Percentiles rank a stretch among this genome's conserved stretches.
These are phyloP conservation scores for Cynopterus brachyotis DNA, from an alignment of 2,113 vertebrate species.

Conservation along the genomic window DNA sequence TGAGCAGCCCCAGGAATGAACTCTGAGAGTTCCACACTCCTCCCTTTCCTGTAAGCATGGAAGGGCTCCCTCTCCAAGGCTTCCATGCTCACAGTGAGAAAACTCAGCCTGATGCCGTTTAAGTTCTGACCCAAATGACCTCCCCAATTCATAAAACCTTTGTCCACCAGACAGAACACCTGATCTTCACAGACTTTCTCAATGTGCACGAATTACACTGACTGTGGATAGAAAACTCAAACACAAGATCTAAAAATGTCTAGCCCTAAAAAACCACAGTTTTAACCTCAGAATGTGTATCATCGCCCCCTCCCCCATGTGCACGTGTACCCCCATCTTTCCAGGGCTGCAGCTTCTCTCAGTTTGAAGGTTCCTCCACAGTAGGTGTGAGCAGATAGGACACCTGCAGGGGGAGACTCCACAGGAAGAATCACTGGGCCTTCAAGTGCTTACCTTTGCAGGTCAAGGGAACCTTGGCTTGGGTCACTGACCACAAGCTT, in stretches of 20 bases:
- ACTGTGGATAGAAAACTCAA: background rate
- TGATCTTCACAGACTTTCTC: background rate
- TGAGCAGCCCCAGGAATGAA: background rate
- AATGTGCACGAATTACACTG: background rate
- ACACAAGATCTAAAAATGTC: background rate
- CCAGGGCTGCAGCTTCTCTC: background rate
- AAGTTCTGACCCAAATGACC: background rate
- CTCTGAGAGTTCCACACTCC: background rate
- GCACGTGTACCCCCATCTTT: too few relatives aligned
- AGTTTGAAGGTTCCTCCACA: background rate
- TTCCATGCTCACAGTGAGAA: background rate
- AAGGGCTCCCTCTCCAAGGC: background rate
- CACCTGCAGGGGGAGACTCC: background rate
- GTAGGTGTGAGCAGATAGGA: background rate
- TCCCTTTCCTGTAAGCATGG: background rate
- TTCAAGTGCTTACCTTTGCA: background rate
- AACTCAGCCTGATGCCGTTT: background rate
- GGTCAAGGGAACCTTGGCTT: background rate
- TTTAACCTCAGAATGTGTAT: background rate
- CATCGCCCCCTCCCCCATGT: background rate
- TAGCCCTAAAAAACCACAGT: background rate
- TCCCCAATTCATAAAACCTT: background rate
- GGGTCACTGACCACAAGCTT: background rate
- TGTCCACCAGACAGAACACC: background rate
- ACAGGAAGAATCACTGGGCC: background rate